Base-by-base conservation (phyloP, 2,797 vertebrate genomes). In the Pagetopsis macropterus region DNA sequence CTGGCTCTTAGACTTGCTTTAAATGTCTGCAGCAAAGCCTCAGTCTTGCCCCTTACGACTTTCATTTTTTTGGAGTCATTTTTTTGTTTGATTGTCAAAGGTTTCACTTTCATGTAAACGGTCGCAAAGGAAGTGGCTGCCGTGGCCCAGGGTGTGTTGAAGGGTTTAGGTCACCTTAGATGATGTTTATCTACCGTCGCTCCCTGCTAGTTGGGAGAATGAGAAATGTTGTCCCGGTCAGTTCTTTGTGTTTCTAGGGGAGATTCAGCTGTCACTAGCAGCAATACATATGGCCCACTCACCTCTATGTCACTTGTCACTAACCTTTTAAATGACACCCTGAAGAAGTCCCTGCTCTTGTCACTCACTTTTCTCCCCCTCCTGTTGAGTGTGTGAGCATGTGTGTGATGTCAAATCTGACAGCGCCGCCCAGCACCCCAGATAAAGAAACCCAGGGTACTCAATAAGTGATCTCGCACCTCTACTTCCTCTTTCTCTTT, bases 401-500 rank as follows among this genome's bases (percentile, higher is more conserved):
- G n/a, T 21, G 67, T 62, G 78, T 69, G 74, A 81, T 46, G 50
- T 83, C 68, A 89, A 63, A 70, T 65, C 13, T 67, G 52, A 57
- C 48, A 61, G 40, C 10, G 56, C 0, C 7, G 33, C 81, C 65
- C 67, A 49, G 41, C 71, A 79, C 81, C 83, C 79, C 65, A 74
- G 72, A 72, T 73, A 87, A 90, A 82, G 81, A 81, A 64, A 75
- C 72, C 60, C 54, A 71, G 59, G 11, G 5, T 78, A 50, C 68
- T 81, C 14, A 8, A 54, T 81, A 43, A 82, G 73, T 16, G 37
- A 51, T 65, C 49, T 78, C 49, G 51, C 77, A 85, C 85, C 79
- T 87, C 86, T 56, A 81, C 91, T 93, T 93, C 91, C 93, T 89
- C 85, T 80, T 86, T 76, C 70, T 62, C 57, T 70, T 78, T 41